Base-by-base conservation (phyloP, 2,797 vertebrate species). In the Monodelphis domestica region DNA sequence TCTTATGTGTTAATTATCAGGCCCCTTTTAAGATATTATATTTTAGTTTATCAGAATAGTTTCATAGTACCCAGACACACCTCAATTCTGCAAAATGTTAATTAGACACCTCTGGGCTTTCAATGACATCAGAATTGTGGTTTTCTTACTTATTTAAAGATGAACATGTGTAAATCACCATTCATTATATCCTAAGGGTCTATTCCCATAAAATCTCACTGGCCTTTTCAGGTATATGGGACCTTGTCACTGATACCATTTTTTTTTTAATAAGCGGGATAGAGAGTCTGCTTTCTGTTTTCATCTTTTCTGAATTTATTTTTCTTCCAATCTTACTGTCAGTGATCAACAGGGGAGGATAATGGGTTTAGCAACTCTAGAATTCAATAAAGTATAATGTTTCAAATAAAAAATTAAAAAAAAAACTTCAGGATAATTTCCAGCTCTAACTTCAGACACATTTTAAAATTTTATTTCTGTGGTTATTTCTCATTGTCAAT, bases 361-460 rank as follows among this genome's bases (percentile, higher is more conserved):
- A 92, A 93, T 97, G 94, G 95, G 15, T 11, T 95, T 94, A 95
- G 97, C 91, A 95, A 94, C 95, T 97, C 78, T 98, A 96, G 94
- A 95, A 97, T 95, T 98, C 96, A 98, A 98, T 98, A 98, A 98
- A 98, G 54, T 91, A 70, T 95, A 96, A 96, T 95, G 94, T 98
- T 98, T 98, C 97, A 98, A 97, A 95, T 93, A n/a, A n/a, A n/a
- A n/a, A n/a, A n/a, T 78, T 33, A 89, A 53, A 94, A n/a, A 78
- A 45, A 11, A n/a, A n/a, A n/a, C n/a, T n/a, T n/a, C n/a, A n/a
- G n/a, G n/a, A n/a, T n/a, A n/a, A n/a, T n/a, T n/a, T n/a, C n/a
- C n/a, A 91, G 96, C 94, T 98, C 97, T 96, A 95, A 95, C 54
- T 97, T 95, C 59, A 97, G 95, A 90, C 92, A 93, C 53, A 88